Base-by-base conservation (phyloP, 1,140 invertebrate genomes). In the Venustaconcha ellipsiformis region DNA sequence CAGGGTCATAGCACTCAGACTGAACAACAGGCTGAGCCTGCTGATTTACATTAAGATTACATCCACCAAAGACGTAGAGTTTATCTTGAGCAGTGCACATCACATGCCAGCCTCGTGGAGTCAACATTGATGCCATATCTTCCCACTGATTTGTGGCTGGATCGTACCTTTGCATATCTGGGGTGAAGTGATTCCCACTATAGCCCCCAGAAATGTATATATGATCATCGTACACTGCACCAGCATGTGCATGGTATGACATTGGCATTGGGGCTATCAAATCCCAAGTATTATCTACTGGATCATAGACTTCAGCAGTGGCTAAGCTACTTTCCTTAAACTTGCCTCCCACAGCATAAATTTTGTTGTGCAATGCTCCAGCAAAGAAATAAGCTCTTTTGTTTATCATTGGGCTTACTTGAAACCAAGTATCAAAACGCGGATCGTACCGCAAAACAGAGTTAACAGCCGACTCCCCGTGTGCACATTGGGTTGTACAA, bases 11-110 rank as follows among this genome's bases (percentile, higher is more conserved):
- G 71, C 92, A 92, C 86, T 94, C 94, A 71, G 93, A 93, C 93
- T 91, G 94, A 93, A 91, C 92, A 76, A 86, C 91, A 72, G 93
- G 92, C 74, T 95, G 89, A 37, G 92, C 93, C 78, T 95, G 94
- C 86, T 95, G 94, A 81, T 94, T 95, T 70, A 87, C 86, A 79
- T 90, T 90, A 37, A 90, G 81, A 76, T 88, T 89, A 76, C 94
- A 95, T 5, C 92, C 92, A 30, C 94, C 94, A 73, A 95, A 93
- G 20, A 95, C 93, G 86, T 93, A 95, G 3, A 95, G 88, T 84
- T 94, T 92, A 86, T 94, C 94, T 78, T 93, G 92, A 1, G 85
- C 83, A n/a, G 84, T 82, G 78, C 89, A 90, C 89, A 90, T 89
- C 8, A 89, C 89, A 73, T 90, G 89, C 89, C 89, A 90, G 59